Evolutionary conservation across 2,113 vertebrate genomes (phyloP).

Genomic region (Atrichornis clamosus): DNA sequence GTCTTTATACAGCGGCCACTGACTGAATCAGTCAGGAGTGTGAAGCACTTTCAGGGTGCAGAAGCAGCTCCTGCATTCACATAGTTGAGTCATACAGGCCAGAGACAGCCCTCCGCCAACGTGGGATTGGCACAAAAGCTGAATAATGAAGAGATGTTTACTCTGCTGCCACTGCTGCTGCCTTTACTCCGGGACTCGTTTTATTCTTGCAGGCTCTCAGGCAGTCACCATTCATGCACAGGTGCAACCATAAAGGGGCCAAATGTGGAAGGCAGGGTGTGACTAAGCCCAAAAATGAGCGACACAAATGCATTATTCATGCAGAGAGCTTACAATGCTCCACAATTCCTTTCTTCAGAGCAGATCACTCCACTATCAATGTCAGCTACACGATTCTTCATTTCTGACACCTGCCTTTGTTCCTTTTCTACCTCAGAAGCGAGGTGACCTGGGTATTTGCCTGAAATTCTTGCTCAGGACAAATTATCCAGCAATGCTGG

Average conservation of each 20-base stretch:
- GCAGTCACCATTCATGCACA: conserved; percentile 46
- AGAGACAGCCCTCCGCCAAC: neutral
- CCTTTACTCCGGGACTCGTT: neutral
- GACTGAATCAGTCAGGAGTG: fast-evolving
- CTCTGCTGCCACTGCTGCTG: neutral
- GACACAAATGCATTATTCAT: conserved; percentile 55
- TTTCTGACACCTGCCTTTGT: conserved; percentile 51
- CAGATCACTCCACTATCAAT: neutral
- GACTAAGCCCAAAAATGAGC: conserved; percentile 58
- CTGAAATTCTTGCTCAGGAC: neutral
- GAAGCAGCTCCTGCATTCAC: neutral
- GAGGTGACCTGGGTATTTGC: neutral
- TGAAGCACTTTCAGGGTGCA: neutral
- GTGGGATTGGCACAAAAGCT: neutral
- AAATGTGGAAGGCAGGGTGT: conserved; percentile 60
- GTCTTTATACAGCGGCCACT: neutral
- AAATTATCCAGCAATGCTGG: neutral
- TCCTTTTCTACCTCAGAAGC: neutral
- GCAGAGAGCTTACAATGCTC: conserved; percentile 25
- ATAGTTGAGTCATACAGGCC: neutral
- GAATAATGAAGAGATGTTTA: conserved; percentile 37
- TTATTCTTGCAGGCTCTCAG: conserved; percentile 24
- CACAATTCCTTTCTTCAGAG: conserved; percentile 4
- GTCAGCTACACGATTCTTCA: neutral
- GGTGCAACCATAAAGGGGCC: conserved; percentile 53